Conservation (phyloP, 2,113 vertebrate genomes). For the Tiliqua scincoides region DNA sequence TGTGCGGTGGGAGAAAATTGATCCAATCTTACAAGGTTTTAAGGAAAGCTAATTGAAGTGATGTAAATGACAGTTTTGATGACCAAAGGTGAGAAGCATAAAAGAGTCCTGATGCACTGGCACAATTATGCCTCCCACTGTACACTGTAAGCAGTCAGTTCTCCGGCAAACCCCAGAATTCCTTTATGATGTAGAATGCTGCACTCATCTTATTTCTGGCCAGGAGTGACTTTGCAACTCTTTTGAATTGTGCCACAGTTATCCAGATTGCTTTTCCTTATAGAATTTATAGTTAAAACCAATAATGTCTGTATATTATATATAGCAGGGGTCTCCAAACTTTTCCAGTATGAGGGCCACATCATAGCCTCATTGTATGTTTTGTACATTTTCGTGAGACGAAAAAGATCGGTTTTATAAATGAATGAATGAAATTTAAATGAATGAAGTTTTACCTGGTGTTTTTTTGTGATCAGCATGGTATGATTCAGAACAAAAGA, state of each 20-base stretch:
- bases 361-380: no score
- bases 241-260: background rate
- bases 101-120: background rate
- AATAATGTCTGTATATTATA: background rate
- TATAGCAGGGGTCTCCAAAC: no score
- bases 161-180: background rate
- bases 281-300: background rate
- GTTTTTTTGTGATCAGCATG: no score
- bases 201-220: background rate
- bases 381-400: no score
- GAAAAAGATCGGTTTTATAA: no score
- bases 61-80: background rate
- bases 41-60: background rate
- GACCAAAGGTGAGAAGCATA: background rate
- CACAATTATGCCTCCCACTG: background rate
- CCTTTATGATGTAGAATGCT: background rate
- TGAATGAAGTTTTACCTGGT: no score
- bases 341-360: no score
- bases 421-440: no score
- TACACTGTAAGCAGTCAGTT: background rate
- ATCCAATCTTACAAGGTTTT: background rate
- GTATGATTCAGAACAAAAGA: no score
- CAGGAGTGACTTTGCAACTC: background rate
- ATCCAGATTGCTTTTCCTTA: background rate
- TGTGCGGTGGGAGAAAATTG: background rate